Conservation (phyloP, 1,140 invertebrate species). For the Neuroterus valhalla region DNA sequence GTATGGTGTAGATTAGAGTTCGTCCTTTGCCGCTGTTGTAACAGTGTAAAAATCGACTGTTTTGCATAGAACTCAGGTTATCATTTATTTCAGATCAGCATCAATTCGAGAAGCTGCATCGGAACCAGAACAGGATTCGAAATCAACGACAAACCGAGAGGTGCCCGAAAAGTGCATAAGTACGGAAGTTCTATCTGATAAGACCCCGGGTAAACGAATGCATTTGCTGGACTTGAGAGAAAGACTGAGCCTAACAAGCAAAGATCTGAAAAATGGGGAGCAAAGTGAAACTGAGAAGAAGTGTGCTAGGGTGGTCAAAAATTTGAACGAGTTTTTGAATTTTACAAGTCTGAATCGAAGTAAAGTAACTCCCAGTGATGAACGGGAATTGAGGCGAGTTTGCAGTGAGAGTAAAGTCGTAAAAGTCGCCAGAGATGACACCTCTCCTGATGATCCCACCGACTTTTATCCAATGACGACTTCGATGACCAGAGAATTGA, state of each 20-base stretch:
- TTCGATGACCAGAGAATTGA: constrained; percentile 87
- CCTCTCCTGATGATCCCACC: constrained; percentile 84
- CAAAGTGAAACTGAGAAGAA: constrained; percentile 64
- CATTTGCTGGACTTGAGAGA: constrained; percentile 61
- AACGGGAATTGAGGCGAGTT: constrained; percentile 63
- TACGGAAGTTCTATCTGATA: constrained; percentile 56
- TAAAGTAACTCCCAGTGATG: constrained; percentile 66
- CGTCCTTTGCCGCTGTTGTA: too few species aligned
- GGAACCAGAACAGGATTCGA: constrained; percentile 60
- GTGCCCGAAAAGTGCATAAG: constrained; percentile 69
- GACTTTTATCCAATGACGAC: constrained; percentile 92
- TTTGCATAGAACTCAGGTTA: too few species aligned
- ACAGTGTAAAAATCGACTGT: too few species aligned
- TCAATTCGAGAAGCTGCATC: constrained; percentile 54
- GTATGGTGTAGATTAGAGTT: too few species aligned
- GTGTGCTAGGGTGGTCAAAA: constrained; percentile 81
- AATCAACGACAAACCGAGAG: constrained; percentile 60
- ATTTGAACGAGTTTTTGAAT: constrained; percentile 89
- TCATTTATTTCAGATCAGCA: constrained; percentile 51
- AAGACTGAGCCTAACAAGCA: constrained; percentile 41
- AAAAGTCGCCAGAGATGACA: constrained; percentile 74
- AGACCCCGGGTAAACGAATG: constrained; percentile 53
- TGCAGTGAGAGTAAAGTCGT: constrained; percentile 65
- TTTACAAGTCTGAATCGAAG: constrained; percentile 82
- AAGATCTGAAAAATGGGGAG: constrained; percentile 58